Evolutionary conservation across 2,113 vertebrate species (phyloP).

Genomic region (Callospermophilus lateralis): DNA sequence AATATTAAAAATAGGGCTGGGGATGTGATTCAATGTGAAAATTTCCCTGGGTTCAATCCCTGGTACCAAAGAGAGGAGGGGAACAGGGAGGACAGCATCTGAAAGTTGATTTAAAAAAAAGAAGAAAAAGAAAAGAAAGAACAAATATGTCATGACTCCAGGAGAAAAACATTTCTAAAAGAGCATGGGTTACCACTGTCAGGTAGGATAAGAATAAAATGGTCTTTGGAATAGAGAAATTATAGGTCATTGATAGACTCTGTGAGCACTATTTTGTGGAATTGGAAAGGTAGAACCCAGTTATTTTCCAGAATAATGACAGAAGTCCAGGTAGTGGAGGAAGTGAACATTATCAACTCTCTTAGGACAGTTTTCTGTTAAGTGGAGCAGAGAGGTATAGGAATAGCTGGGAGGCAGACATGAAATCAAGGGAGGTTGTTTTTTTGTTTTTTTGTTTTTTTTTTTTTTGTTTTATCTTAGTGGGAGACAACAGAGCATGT

Average conservation of each 20-base stretch:
- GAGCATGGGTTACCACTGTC: accelerated
- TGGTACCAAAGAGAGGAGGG: no score
- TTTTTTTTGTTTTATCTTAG: neutral
- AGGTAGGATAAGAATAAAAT: neutral
- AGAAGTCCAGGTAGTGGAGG: neutral
- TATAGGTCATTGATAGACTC: neutral
- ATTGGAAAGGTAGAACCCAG: neutral
- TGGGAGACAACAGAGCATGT: neutral
- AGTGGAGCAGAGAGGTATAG: neutral
- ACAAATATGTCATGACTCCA: neutral
- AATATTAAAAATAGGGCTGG: no score
- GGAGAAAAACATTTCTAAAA: neutral
- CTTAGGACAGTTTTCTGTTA: neutral
- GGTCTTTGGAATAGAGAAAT: neutral
- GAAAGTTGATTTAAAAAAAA: neutral
- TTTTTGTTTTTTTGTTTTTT: no score
- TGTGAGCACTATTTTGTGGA: neutral
- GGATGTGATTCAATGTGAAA: no score
- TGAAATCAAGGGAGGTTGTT: neutral
- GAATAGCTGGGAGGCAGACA: neutral
- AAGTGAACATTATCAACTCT: neutral
- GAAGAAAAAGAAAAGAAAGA: no score
- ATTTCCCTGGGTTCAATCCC: no score
- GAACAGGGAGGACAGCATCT: neutral
- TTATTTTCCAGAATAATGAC: neutral